These are phyloP conservation scores for Ischnura elegans DNA, from an alignment of 2,888 invertebrate genomes.

Conservation along the genomic window DNA sequence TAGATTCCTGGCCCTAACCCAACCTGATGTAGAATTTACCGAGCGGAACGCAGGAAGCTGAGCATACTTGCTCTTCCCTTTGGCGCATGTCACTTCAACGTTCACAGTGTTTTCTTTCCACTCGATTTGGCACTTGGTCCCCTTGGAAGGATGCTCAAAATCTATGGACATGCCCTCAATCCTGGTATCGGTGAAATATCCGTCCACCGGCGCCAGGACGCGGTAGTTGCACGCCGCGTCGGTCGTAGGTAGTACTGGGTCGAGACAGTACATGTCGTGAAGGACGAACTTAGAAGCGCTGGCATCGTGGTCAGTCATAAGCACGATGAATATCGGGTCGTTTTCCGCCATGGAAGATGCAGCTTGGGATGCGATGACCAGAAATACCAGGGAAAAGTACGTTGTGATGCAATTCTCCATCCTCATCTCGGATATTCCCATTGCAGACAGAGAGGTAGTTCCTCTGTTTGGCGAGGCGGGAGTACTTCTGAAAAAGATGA, in stretches of 20 bases:
- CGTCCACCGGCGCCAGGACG: not conserved
- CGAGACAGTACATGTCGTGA: not conserved
- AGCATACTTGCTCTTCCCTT: not conserved
- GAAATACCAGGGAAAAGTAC: too few species aligned
- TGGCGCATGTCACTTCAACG: not conserved
- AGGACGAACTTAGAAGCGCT: not conserved
- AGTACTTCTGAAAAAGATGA: too few species aligned
- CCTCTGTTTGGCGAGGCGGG: too few species aligned
- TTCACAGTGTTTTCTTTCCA: not conserved
- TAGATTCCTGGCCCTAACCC: not conserved
- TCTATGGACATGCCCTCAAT: not conserved
- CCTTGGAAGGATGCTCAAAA: not conserved
- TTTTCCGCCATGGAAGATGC: too few species aligned
- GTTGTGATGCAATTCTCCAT: too few species aligned
- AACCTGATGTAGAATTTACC: not conserved
- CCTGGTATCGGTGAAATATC: not conserved
- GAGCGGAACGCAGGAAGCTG: not conserved
- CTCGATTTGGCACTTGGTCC: not conserved
- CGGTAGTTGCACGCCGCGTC: not conserved
- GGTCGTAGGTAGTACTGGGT: not conserved
- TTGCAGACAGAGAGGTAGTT: too few species aligned
- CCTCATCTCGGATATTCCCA: too few species aligned
- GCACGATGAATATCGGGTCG: not conserved
- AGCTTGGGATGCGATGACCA: not conserved
- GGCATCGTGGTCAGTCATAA: not conserved